Evolutionary conservation across 1,140 invertebrate genomes (phyloP).

Genomic region (Drosophila tsacasi): DNA sequence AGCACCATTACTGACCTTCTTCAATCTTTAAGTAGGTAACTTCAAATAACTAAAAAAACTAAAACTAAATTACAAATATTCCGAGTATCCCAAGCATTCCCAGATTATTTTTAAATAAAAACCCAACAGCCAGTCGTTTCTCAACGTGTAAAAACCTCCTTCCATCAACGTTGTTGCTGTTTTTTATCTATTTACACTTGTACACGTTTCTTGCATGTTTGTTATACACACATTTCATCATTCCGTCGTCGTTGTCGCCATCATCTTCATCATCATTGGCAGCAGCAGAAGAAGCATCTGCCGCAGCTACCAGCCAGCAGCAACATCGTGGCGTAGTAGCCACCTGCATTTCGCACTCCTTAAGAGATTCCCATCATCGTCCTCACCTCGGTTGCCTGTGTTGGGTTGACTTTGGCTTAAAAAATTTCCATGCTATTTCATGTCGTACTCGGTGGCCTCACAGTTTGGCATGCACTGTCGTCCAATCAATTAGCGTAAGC

Average conservation of each 20-base stretch:
- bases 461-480: slow-evolving; percentile 64
- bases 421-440: slow-evolving; percentile 63
- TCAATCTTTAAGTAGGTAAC: no score
- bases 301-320: slow-evolving; percentile 8
- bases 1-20: no score
- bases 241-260: slow-evolving; percentile 28
- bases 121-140: neutral
- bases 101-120: neutral
- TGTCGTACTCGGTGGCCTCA: slow-evolving; percentile 53
- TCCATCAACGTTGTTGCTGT: slow-evolving; percentile 11
- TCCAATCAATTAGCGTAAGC: slow-evolving; percentile 66
- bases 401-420: slow-evolving; percentile 43
- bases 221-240: slow-evolving; percentile 71
- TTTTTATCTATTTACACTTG: slow-evolving; percentile 83
- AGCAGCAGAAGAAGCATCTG: slow-evolving; percentile 26
- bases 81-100: neutral
- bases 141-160: neutral
- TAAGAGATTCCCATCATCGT: neutral
- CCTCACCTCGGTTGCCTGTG: neutral
- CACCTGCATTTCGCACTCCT: neutral
- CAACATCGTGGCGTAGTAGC: neutral
- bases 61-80: neutral
- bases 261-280: slow-evolving; percentile 31
- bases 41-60: no score
- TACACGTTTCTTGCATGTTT: slow-evolving; percentile 76